Percentiles rank a stretch among this genome's conserved stretches.
Conservation (phyloP, 1,140 invertebrate species). For the Drosophila bipectinata region DNA sequence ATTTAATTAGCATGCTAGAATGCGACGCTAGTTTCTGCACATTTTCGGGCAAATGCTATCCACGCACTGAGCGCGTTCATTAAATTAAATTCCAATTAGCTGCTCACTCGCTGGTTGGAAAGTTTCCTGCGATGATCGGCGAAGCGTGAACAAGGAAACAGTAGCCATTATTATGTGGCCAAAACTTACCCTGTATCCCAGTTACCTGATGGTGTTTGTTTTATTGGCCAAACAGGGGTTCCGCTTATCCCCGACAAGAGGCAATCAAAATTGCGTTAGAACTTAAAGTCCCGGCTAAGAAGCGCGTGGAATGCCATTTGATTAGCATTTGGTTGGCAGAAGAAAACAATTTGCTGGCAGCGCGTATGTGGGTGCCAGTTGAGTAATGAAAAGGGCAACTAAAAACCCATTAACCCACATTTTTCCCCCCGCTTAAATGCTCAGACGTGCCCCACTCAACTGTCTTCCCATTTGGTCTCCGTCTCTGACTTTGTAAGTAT, state of each 20-base stretch:
- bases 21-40: conserved; percentile 9
- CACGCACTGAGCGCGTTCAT: conserved; percentile 30
- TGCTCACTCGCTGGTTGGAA: conserved; percentile 15
- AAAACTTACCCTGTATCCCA: conserved; percentile 7
- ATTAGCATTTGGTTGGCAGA: conserved; percentile 52
- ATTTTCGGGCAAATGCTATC: conserved; percentile 9
- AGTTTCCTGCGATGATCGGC: conserved; percentile 29
- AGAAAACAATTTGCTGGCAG: conserved; percentile 43
- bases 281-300: neutral
- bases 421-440: conserved; percentile 70
- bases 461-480: conserved; percentile 31
- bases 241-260: conserved; percentile 10
- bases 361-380: conserved; percentile 30
- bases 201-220: conserved; percentile 15
- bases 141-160: conserved; percentile 26
- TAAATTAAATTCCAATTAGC: conserved; percentile 69
- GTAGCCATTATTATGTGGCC: conserved; percentile 43
- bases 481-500: conserved; percentile 7
- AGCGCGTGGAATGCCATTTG: conserved; percentile 40
- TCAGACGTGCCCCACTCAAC: conserved; percentile 52
- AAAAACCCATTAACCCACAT: conserved; percentile 81
- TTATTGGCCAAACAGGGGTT: conserved; percentile 16
- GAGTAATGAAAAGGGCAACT: conserved; percentile 74
- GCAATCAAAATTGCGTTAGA: conserved; percentile 18
- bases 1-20: conserved; percentile 26